Evolutionary conservation across 2,888 invertebrate species (phyloP).

Genomic region (Cordilura impudica): DNA sequence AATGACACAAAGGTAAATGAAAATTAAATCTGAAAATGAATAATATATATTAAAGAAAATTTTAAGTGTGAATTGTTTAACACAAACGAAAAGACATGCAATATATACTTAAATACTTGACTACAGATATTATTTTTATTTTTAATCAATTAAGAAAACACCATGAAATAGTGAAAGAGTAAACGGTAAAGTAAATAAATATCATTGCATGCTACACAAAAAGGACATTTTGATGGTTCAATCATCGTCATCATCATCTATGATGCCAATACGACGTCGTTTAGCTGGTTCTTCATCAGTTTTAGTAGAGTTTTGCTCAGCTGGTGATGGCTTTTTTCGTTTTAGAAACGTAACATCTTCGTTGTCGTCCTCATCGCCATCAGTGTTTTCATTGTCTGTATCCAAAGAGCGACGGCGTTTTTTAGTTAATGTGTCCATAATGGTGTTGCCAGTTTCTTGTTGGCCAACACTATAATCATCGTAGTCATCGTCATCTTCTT

Average conservation of each 20-base stretch:
- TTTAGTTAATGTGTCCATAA: constrained; percentile 57
- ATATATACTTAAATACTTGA: constrained; percentile 24
- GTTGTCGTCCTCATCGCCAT: constrained; percentile 63
- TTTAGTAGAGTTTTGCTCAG: constrained; percentile 45
- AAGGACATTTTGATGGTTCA: constrained; percentile 24
- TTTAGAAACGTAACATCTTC: constrained; percentile 72
- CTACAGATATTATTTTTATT: constrained; percentile 14
- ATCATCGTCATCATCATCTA: constrained; percentile 74
- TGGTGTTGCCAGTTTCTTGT: constrained; percentile 23
- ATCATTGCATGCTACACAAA: constrained; percentile 39
- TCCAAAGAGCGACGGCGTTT: constrained; percentile 62
- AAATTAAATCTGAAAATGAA: not conserved
- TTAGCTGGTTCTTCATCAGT: constrained; percentile 69
- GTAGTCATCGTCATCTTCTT: not conserved
- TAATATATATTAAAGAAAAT: not conserved
- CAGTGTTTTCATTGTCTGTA: constrained; percentile 26
- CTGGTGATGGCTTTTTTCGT: constrained; percentile 70
- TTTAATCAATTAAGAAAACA: constrained; percentile 33
- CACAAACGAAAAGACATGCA: not conserved
- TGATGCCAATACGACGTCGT: constrained; percentile 75
- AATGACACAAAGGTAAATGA: too few relatives aligned
- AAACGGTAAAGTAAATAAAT: constrained; percentile 29
- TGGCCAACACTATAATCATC: constrained; percentile 61
- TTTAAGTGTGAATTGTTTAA: constrained; percentile 4
- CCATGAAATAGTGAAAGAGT: not conserved